Base-by-base conservation (phyloP, 1,140 invertebrate genomes). In the Apis dorsata region DNA sequence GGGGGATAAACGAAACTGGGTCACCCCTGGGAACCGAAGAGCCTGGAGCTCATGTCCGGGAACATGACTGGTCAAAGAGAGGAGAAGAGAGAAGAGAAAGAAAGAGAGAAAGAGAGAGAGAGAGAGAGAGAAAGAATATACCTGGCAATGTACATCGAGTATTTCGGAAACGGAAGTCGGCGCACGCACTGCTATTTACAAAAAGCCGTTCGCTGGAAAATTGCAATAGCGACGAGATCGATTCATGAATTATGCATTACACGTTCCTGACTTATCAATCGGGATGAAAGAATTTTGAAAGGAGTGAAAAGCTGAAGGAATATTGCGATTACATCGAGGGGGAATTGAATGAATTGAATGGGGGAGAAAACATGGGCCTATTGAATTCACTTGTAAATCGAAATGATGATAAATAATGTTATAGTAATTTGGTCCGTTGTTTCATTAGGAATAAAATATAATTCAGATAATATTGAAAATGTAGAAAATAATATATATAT, bases 1-100 rank as follows among this genome's bases (percentile, higher is more conserved):
- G 83, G 83, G 34, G 89, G 89, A 86, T 88, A 84, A 84, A 88
- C 51, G 86, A 90, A 92, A 90, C 83, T 92, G 76, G 90, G 91
- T 91, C 90, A 92, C 82, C 87, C 85, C 86, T 86, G 85, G 79
- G 81, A 87, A 86, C 74, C 70, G 62, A 65, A 80, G 80, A 83
- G 86, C 75, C 85, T 89, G 79, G 74, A 65, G 76, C 80, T 86
- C 75, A 80, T 80, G 75, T 79, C 86, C 83, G 68, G 83, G 80
- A 74, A 79, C 68, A 75, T 44, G 72, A 70, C 73, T 62, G 59
- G 69, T 15, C 77, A 72, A 21, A 17, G 19, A 62, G 85, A 75
- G 79, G 9, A 12, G 28, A 55, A 7, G 51, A 55, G n/a, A 72
- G 24, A 9, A 55, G 10, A 55, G 10, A 70, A 0, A 49, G 66